Base-by-base conservation (phyloP, 2,113 vertebrate genomes). In the Gnathonemus longibarbis region DNA sequence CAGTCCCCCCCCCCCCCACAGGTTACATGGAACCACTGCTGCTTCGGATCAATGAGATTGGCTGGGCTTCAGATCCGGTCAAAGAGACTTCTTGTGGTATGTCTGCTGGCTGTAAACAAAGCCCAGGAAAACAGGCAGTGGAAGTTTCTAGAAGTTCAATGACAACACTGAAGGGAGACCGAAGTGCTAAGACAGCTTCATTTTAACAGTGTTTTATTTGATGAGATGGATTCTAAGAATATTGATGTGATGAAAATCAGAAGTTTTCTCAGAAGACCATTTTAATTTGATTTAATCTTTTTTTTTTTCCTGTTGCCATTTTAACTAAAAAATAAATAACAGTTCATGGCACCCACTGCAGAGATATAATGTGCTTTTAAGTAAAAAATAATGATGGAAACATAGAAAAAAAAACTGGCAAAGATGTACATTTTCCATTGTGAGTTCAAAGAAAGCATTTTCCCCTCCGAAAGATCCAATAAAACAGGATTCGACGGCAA, bases 401-500 rank as follows among this genome's bases (percentile, higher is more conserved):
- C 17, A n/a, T 24, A 21, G 45, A 46, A 80, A 83, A 84, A 83
- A 13, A 21, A 21, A n/a, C 39, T 48, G 83, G 45, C 83, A 84
- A 2, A 84, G 21, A 84, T 80, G 39, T 31, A 87, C 80, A 87
- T 87, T 87, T 87, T 87, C 85, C 85, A 87, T 52, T 87, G 85
- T 15, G 49, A 87, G 85, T 53, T 87, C 85, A 87, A 83, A 89
- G 27, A 5, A 89, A 53, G 48, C 35, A 6, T 17, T 52, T 50
- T 31, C 10, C 62, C 62, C 88, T 24, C 45, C 8, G 46, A 89
- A 89, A 83, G n/a, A 80, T 70, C 10, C 46, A 35, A 52, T 80
- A 48, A 89, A 89, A 74, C 66, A 19, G 46, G 49, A 83, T 39
- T 45, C 27, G 50, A 49, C n/a, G 19, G 70, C 11, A 24, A 21